Conservation (phyloP, 2,888 invertebrate species). For the Daptonema setosum region DNA sequence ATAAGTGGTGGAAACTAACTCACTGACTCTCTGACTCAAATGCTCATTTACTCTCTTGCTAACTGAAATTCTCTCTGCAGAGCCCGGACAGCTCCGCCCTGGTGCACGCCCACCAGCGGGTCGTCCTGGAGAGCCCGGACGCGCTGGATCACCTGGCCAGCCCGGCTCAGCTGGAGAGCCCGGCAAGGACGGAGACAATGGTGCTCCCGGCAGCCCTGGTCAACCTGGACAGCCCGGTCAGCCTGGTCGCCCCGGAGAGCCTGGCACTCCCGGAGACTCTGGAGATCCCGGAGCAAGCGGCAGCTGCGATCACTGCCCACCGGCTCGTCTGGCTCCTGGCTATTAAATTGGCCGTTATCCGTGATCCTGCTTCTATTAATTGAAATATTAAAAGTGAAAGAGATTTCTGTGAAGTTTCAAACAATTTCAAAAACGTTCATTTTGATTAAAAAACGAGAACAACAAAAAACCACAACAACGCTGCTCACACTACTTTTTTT, state of each 20-base stretch:
- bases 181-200: slow-evolving; percentile 13
- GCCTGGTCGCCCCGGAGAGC: slow-evolving; percentile 3
- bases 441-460: no score
- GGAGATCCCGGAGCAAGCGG: slow-evolving; percentile 19
- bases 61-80: background rate
- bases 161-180: slow-evolving; percentile 12
- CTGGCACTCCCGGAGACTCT: slow-evolving; percentile 1
- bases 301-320: slow-evolving; percentile 24
- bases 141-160: slow-evolving; percentile 12
- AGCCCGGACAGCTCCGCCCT: slow-evolving; percentile 1
- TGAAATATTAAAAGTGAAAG: no score
- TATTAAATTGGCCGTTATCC: slow-evolving; percentile 10
- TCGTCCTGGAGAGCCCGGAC: slow-evolving; percentile 14
- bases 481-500: no score
- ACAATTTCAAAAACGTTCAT: no score
- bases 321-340: slow-evolving; percentile 20
- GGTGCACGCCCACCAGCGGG: slow-evolving; percentile 13
- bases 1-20: background rate
- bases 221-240: slow-evolving; percentile 4
- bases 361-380: background rate
- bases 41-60: background rate
- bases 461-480: no score
- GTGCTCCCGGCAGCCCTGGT: slow-evolving; percentile 5
- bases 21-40: background rate
- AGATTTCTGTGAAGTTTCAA: no score